Evolutionary conservation across 2,113 vertebrate species (phyloP), one percentile per base, ranked within the genome.

Genomic region (Fulica atra): DNA sequence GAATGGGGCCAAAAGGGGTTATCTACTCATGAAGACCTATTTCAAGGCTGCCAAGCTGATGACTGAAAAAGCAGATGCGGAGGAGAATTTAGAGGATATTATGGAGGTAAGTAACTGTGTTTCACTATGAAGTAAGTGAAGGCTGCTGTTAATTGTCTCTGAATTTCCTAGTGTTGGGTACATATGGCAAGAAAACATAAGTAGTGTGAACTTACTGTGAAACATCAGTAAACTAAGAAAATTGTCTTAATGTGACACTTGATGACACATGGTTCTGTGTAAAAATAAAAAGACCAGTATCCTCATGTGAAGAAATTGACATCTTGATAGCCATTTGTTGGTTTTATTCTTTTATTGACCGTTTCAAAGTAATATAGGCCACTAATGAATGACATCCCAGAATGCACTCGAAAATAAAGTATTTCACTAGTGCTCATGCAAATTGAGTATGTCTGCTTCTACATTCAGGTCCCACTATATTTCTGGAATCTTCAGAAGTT

Each of bases 1-100:
- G 99, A 98, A 98, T 92, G 98, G 99, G 40, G 99, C 99, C 23
- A 98, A 98, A 92, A 98, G 97, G 14, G 98, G 97, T 59, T 98
- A 99, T 81, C 95, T 99, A 26, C 98, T 99, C 33, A 98, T 98
- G 96, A 99, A 99, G 95, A 98, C 99, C 15, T 99, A 99, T 68
- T 99, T 99, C 96, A 99, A 99, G 93, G 98, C 97, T 81, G 98
- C 99, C 63, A 99, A 99, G 93, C 96, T 99, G 91, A 98, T 98
- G 97, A 99, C 98, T 13, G 99, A 99, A 96, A 99, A 99, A 95
- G 98, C 98, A 56, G 98, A 98, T 61, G 99, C 99, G 3, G 99
- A 99, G 79, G 99, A 99, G 92, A 98, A 98, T 92, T 98, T 99
- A 61, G 99, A 99, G 86, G 98, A 99, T 96, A 98, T 98, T 71